phyloP scores from a whole-genome alignment of 2,797 vertebrate species.

The Acipenser transmontanus region DNA sequence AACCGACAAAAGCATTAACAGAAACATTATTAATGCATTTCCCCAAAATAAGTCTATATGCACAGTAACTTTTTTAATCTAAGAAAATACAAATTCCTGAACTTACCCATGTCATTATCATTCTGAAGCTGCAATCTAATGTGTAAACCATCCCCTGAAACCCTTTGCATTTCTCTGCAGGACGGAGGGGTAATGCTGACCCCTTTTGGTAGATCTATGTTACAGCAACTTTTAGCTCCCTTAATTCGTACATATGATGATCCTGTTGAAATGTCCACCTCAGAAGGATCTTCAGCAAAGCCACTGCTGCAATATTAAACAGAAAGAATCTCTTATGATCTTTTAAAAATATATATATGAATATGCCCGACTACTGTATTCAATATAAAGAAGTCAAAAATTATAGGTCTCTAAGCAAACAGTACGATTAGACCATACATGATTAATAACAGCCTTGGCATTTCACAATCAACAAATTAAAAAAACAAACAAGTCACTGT shows the following conservation, averaged over 20 bases:
- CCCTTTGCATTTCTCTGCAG: conserved; percentile 51
- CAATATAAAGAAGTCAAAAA: too few relatives aligned
- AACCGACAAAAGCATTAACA: too few relatives aligned
- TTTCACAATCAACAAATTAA: too few relatives aligned
- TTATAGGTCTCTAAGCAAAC: too few relatives aligned
- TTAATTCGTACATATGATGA: conserved; percentile 49
- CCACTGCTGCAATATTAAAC: conserved; percentile 39
- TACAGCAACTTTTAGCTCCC: conserved; percentile 38
- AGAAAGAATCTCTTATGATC: neutral
- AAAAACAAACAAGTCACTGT: too few relatives aligned
- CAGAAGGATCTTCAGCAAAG: conserved; percentile 32
- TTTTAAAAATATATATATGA: neutral
- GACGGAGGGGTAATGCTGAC: conserved; percentile 66
- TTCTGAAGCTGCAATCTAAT: conserved; percentile 61
- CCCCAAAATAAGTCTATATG: too few relatives aligned
- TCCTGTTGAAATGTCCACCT: conserved; percentile 51
- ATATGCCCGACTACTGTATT: too few relatives aligned
- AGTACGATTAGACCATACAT: too few relatives aligned
- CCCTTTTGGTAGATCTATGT: conserved; percentile 60
- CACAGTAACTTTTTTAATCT: too few relatives aligned
- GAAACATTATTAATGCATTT: too few relatives aligned
- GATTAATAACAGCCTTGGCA: too few relatives aligned
- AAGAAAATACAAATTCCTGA: too few relatives aligned
- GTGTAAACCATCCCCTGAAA: conserved; percentile 66
- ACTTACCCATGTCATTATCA: conserved; percentile 40